phyloP scores from a whole-genome alignment of 2,888 invertebrate genomes.

The Blomia tropicalis region DNA sequence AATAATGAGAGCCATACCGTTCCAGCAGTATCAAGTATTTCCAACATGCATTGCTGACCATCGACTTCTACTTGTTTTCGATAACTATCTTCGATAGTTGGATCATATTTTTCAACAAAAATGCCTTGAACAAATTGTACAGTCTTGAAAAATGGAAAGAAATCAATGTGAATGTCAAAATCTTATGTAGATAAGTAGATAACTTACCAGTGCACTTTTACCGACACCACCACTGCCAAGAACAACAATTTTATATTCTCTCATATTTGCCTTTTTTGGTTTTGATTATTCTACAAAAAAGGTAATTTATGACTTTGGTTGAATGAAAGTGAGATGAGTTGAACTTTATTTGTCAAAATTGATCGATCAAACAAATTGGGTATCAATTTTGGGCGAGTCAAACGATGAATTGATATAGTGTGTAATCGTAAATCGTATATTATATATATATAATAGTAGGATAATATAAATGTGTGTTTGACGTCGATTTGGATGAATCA shows the following conservation, averaged over 20 bases:
- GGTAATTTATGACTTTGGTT: background rate
- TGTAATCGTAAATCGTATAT: too few relatives aligned
- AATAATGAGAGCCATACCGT: slow-evolving; percentile 48
- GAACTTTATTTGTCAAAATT: background rate
- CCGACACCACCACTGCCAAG: slow-evolving; percentile 99
- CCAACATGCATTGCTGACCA: slow-evolving; percentile 98
- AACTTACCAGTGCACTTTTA: slow-evolving; percentile 54
- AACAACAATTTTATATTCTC: slow-evolving; percentile 99
- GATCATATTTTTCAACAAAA: slow-evolving; percentile 98
- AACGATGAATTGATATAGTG: too few relatives aligned
- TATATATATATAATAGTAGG: background rate
- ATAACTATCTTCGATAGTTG: slow-evolving; percentile 99
- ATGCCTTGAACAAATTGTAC: slow-evolving; percentile 43
- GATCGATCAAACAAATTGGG: background rate
- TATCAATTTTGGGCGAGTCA: background rate
- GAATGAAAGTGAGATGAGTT: background rate
- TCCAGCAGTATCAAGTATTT: slow-evolving; percentile 97
- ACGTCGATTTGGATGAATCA: background rate
- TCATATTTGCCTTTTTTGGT: slow-evolving; percentile 49
- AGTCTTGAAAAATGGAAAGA: slow-evolving; percentile 25
- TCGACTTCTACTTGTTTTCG: slow-evolving; percentile 99
- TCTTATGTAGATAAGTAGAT: slow-evolving; percentile 3
- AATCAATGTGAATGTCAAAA: background rate
- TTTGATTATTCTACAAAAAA: background rate
- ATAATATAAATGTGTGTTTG: background rate